Base-by-base conservation (phyloP, 92 coral and sea anemone species). In the Zoanthus sansibaricus region DNA sequence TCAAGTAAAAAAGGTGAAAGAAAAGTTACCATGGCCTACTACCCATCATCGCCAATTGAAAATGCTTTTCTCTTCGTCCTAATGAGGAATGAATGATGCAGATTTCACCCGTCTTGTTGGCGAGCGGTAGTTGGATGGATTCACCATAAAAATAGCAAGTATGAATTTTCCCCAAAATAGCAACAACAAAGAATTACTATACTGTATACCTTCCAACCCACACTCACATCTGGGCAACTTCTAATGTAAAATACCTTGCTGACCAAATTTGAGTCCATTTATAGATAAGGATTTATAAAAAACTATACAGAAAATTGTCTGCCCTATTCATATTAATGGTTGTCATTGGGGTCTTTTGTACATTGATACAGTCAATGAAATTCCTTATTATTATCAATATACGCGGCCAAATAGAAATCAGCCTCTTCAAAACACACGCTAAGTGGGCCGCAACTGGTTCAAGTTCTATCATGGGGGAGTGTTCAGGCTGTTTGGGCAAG, bases 61-160 rank as follows among this genome's bases (percentile, higher is more conserved):
- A 37, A 25, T 25, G 25, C 25, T 25, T 25, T 25, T 25, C 25
- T 25, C 25, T 25, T 25, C 25, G 25, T 25, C 25, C 25, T 25
- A n/a, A n/a, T n/a, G 25, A 25, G 25, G 25, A 31, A 58, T 86
- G 66, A 85, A 86, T 66, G 89, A 84, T 20, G 5, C 72, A 7
- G 72, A 83, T 49, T 70, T 83, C 71, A 83, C 79, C 64, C 71
- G 72, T 44, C 25, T 83, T 30, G 87, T 76, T 18, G 48, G 79
- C 15, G 78, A 67, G 25, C 77, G 71, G 47, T 84, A 73, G 18
- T n/a, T 71, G 15, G 72, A 84, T 71, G 79, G 88, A 4, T 73
- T 31, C 80, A 33, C 20, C 9, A 51, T 84, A 8, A 51, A 71
- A 37, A 42, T 84, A 6, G n/a, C 51, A 12, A 8, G 67, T 16